Evolutionary conservation across 2,888 invertebrate species (phyloP), one percentile per base, ranked within the genome.

Genomic region (Drosophila affinis): DNA sequence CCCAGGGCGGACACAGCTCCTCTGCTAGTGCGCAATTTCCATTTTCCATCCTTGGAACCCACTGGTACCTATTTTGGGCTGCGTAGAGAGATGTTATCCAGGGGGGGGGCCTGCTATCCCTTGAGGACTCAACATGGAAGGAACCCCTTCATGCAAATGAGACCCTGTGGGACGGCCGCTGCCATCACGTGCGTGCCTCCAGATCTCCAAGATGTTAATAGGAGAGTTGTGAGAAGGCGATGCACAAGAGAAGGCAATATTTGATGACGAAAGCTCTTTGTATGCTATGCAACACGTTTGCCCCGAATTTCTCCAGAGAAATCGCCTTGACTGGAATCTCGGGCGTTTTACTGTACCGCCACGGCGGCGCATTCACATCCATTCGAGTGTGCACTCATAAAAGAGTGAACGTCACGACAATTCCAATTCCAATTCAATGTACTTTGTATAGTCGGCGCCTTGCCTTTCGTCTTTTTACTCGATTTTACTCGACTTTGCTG

Each of bases 1-100:
- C 45, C 18, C 29, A 34, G 18, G 53, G 34, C 34, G 44, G n/a
- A 39, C 29, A 29, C 9, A 3, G 29, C 29, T 29, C 18, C 54
- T 55, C 45, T 61, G 81, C 71, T 68, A 79, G 84, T 79, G 78
- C 68, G 52, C 52, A 68, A 54, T 54, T 68, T 52, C 53, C 39
- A 59, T 70, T 67, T 56, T 32, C 12, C 27, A 21, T 39, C 39
- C 39, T 14, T 14, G 32, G 32, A 32, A 10, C 32, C 6, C 4
- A 4, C 34, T 12, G 12, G 4, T 34, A 34, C 34, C 34, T 34
- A 34, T 34, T 34, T 12, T 9, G 34, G 34, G 1, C 12, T 12
- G 34, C 34, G 6, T 39, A 39, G 14, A 14, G 39, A 39, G 39
- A 14, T 6, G 14, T 6, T 14, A 34, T 34, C 34, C 14, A 6